Conservation (phyloP, 53 echinoderm and acorn worm species). For the Stichopus horrens region DNA sequence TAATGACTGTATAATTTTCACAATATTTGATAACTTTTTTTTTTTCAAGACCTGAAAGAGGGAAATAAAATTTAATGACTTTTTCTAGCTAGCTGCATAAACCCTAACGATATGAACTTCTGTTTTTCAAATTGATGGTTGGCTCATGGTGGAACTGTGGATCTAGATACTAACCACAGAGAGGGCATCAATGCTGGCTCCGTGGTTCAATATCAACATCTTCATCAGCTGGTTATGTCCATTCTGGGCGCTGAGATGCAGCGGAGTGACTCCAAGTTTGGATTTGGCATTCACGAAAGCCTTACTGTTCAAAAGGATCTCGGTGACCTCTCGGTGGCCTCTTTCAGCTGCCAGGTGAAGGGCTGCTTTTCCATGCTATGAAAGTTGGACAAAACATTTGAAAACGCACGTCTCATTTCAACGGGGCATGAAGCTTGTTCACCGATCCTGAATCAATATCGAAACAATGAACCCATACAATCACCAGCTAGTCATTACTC, state of each 20-base stretch:
- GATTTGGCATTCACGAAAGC: constrained; percentile 98
- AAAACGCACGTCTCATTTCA: no score
- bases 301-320: constrained; percentile 87
- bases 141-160: not conserved
- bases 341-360: constrained; percentile 93
- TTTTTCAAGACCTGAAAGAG: not conserved
- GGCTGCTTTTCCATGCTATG: constrained; percentile 94
- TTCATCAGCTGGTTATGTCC: constrained; percentile 87
- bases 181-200: constrained; percentile 88
- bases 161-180: constrained; percentile 67
- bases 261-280: constrained; percentile 85
- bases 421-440: no score
- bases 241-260: constrained; percentile 84
- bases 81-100: not conserved
- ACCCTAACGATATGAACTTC: not conserved
- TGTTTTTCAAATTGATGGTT: not conserved
- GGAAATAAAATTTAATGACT: not conserved
- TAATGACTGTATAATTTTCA: not conserved
- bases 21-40: not conserved
- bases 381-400: not conserved
- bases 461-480: no score
- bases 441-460: no score
- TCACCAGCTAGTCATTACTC: no score
- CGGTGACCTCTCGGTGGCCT: constrained; percentile 75
- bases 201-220: constrained; percentile 67